phyloP scores from a whole-genome alignment of 2,888 invertebrate genomes.

The Lycophotia porphyrea region DNA sequence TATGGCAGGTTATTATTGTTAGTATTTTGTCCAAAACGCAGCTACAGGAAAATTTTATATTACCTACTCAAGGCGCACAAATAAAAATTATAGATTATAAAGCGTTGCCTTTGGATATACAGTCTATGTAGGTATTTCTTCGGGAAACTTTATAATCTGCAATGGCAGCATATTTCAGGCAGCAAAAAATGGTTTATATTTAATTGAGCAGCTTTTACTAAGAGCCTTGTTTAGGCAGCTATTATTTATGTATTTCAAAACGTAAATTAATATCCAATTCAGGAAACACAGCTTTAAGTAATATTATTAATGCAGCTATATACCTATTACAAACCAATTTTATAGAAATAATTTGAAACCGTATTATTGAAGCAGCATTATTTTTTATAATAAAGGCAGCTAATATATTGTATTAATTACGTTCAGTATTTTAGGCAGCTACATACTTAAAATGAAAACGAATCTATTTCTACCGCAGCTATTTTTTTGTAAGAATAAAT shows the following conservation, averaged over 20 bases:
- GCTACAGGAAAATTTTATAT: conserved; percentile 21
- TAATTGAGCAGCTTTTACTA: conserved; percentile 44
- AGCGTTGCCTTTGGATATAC: conserved; percentile 31
- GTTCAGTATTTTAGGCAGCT: conserved; percentile 55
- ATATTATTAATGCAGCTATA: neutral
- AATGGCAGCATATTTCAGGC: conserved; percentile 7
- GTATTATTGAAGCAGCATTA: conserved; percentile 27
- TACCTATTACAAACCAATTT: neutral
- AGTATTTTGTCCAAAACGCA: conserved; percentile 27
- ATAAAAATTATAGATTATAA: conserved; percentile 1
- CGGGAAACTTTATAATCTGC: neutral
- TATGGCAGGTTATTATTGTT: conserved; percentile 21
- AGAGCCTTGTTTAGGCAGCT: conserved; percentile 32
- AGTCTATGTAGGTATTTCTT: conserved; percentile 8
- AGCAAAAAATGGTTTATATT: neutral
- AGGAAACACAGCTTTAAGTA: conserved; percentile 14
- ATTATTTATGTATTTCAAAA: neutral
- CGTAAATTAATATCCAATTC: neutral
- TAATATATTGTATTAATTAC: conserved; percentile 21
- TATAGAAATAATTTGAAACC: neutral
- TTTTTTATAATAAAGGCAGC: conserved; percentile 29
- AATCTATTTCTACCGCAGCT: conserved; percentile 21
- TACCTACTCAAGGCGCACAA: neutral
- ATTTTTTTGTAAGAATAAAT: conserved; percentile 1
- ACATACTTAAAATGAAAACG: conserved; percentile 17